Evolutionary conservation across 2,797 vertebrate genomes (phyloP), one percentile per base, ranked within the genome.

Genomic region (Macroramphosus scolopax): DNA sequence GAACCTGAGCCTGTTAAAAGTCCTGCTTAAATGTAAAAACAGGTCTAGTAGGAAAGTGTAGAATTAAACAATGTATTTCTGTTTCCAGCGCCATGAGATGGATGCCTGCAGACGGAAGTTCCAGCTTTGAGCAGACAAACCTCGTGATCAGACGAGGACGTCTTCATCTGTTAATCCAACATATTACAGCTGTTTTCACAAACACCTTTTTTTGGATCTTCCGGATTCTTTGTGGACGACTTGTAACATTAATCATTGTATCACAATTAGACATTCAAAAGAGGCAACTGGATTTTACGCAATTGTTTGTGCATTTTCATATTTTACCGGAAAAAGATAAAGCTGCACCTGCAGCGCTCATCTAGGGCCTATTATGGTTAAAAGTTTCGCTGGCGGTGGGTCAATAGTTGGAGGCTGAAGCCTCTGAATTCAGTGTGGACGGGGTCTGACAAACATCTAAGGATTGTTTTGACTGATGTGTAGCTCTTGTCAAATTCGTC

Each of bases 51-150:
- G 20, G 16, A 31, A 9, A 26, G 3, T 26, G 5, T 26, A 3
- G 25, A 6, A 26, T 11, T 11, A n/a, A 13, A 5, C 5, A 32
- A 32, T 13, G 10, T 1, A 16, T 42, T 47, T 80, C 24, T 80
- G 20, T 68, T 82, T 93, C 11, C 83, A 99, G 97, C 94, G 93
- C 17, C 94, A 94, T 65, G 95, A 97, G 87, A 97, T 97, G 95
- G 97, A 99, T 39, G 91, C 92, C 63, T 94, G 82, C 79, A 91
- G 97, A 89, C 92, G 97, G 78, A 99, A 96, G 87, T 99, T 99
- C 78, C 94, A 98, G 51, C 90, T 99, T 6, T 99, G 72, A 93
- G 6, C 45, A 15, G 34, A 22, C 4, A 11, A 20, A 39, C 8
- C 5, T 11, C 0, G 13, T 30, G 42, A 38, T 60, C 28, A 29